Evolutionary conservation across 1,140 invertebrate species (phyloP).

Genomic region (Lucilia cuprina): DNA sequence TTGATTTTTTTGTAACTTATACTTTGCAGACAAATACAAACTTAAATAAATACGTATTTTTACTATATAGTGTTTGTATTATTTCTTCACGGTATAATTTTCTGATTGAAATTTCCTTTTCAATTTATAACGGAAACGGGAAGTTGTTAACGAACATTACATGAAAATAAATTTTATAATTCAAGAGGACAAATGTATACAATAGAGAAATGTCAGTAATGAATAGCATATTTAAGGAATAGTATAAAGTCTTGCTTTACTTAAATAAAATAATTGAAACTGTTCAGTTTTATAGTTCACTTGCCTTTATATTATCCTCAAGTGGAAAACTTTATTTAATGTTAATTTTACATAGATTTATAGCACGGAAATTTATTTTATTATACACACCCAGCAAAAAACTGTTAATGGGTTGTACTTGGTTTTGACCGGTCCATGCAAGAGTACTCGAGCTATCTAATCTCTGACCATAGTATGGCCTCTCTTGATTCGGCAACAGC

Average conservation of each 20-base stretch:
- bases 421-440: too few species aligned
- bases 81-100: neutral
- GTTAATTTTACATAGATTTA: too few species aligned
- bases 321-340: too few species aligned
- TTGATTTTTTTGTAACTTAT: neutral
- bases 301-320: too few species aligned
- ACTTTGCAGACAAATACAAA: too few species aligned
- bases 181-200: neutral
- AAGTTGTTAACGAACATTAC: constrained; percentile 31
- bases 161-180: constrained; percentile 4
- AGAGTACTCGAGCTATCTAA: too few species aligned
- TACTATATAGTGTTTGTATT: neutral
- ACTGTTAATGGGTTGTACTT: too few species aligned
- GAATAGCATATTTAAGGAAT: neutral
- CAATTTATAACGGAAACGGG: constrained; percentile 27
- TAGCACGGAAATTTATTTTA: too few species aligned
- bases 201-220: neutral
- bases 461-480: too few species aligned
- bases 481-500: too few species aligned
- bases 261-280: neutral
- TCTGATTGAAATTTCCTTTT: constrained; percentile 29
- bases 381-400: too few species aligned
- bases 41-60: neutral
- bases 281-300: neutral
- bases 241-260: neutral